These are phyloP conservation scores for Atlantisia rogersi DNA, from an alignment of 2,113 vertebrate species.

Conservation along the genomic window DNA sequence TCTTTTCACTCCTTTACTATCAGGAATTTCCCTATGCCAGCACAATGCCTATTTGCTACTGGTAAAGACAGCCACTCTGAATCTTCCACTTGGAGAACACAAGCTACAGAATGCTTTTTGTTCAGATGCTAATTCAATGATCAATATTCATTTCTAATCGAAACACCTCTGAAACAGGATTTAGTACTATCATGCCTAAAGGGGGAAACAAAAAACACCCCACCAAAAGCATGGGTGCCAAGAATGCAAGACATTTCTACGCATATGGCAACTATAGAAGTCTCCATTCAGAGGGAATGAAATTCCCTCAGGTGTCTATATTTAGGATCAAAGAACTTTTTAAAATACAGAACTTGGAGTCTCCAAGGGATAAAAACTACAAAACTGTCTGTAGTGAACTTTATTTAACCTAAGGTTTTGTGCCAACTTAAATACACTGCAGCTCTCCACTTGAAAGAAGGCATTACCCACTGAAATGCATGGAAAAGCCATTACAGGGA, in stretches of 20 bases:
- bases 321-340: conserved; percentile 79
- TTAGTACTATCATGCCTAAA: conserved; percentile 19
- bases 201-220: conserved; percentile 15
- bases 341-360: conserved; percentile 69
- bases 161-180: conserved; percentile 12
- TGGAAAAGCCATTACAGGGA: conserved; percentile 84
- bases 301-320: conserved; percentile 74
- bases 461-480: conserved; percentile 76
- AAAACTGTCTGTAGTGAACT: conserved; percentile 77
- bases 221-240: conserved; percentile 20
- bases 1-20: neutral
- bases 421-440: conserved; percentile 82
- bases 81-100: neutral
- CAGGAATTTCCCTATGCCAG: neutral
- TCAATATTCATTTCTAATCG: conserved; percentile 13
- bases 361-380: conserved; percentile 73
- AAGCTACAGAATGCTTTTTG: neutral
- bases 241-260: conserved; percentile 65
- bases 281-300: conserved; percentile 64
- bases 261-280: conserved; percentile 61
- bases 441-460: conserved; percentile 69
- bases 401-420: conserved; percentile 70
- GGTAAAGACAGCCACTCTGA: neutral
- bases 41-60: neutral
- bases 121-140: neutral